These are phyloP conservation scores for Remorina albescens DNA, from an alignment of 2,797 vertebrate species.

Conservation along the genomic window DNA sequence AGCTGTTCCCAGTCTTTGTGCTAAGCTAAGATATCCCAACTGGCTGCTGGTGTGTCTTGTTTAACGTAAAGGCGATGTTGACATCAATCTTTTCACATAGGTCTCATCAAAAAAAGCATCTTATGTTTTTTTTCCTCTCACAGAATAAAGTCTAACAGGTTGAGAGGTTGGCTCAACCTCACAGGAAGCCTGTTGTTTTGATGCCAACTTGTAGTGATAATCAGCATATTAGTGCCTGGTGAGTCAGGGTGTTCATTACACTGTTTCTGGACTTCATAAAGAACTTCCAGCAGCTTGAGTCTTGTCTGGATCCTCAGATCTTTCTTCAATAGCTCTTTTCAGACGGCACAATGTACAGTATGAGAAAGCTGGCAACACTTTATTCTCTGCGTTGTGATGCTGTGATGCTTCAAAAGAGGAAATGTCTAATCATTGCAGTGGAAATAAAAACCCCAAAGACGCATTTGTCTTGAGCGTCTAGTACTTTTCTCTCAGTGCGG, in stretches of 20 bases:
- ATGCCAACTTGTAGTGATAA: conserved; percentile 39
- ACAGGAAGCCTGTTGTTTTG: conserved; percentile 52
- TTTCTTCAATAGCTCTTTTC: conserved; percentile 54
- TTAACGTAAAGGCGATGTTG: too few species aligned
- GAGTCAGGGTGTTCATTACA: conserved; percentile 47
- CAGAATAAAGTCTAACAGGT: conserved; percentile 6
- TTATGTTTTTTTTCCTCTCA: neutral
- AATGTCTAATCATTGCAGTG: conserved; percentile 68
- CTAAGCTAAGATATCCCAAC: neutral
- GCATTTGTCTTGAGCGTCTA: conserved; percentile 70
- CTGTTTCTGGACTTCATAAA: conserved; percentile 43
- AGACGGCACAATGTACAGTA: conserved; percentile 43
- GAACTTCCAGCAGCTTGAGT: conserved; percentile 48
- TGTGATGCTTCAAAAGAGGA: conserved; percentile 54
- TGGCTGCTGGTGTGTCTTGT: neutral
- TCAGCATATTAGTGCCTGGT: conserved; percentile 38
- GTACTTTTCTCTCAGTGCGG: conserved; percentile 58
- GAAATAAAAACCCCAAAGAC: conserved; percentile 60
- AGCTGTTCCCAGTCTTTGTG: too few species aligned
- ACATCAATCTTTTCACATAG: neutral
- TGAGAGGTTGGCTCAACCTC: conserved; percentile 27
- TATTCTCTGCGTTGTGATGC: conserved; percentile 43
- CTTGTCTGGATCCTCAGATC: conserved; percentile 56
- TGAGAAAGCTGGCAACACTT: conserved; percentile 54
- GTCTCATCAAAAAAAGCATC: neutral